Percentiles rank a stretch among this genome's conserved stretches.
phyloP scores from a whole-genome alignment of 1,140 invertebrate genomes.

The Leptinotarsa texana region DNA sequence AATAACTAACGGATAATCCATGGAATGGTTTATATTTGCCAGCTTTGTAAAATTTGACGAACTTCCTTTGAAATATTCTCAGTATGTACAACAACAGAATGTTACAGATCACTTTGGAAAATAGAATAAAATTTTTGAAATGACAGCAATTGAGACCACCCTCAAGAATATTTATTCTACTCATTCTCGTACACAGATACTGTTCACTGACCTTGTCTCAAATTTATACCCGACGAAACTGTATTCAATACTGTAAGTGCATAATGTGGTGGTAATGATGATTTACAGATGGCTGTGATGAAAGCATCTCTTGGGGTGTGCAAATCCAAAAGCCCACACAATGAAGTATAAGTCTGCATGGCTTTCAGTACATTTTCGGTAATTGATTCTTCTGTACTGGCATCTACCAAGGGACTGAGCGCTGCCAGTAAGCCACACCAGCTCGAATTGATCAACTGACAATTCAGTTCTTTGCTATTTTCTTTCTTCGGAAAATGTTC shows the following conservation, averaged over 20 bases:
- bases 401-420: slow-evolving; percentile 88
- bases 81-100: too few relatives aligned
- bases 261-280: slow-evolving; percentile 93
- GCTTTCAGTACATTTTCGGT: slow-evolving; percentile 89
- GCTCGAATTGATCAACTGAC: slow-evolving; percentile 88
- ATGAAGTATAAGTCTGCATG: slow-evolving; percentile 82
- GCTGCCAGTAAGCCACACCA: slow-evolving; percentile 94
- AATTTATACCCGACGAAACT: slow-evolving; percentile 59
- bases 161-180: too few relatives aligned
- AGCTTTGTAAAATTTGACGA: too few relatives aligned
- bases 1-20: too few relatives aligned
- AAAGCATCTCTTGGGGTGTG: slow-evolving; percentile 85
- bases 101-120: too few relatives aligned
- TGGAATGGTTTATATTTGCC: too few relatives aligned
- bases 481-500: slow-evolving; percentile 51
- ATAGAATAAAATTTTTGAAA: too few relatives aligned
- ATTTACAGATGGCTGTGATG: slow-evolving; percentile 91
- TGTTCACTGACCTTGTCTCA: slow-evolving; percentile 45
- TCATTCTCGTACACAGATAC: too few relatives aligned
- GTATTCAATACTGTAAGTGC: slow-evolving; percentile 83
- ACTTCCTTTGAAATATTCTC: too few relatives aligned
- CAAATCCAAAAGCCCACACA: slow-evolving; percentile 77
- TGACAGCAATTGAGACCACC: too few relatives aligned
- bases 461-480: slow-evolving; percentile 64
- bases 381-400: slow-evolving; percentile 90